These are phyloP conservation scores for Aphelenchoides besseyi DNA, from an alignment of 1,140 invertebrate genomes.

Conservation along the genomic window DNA sequence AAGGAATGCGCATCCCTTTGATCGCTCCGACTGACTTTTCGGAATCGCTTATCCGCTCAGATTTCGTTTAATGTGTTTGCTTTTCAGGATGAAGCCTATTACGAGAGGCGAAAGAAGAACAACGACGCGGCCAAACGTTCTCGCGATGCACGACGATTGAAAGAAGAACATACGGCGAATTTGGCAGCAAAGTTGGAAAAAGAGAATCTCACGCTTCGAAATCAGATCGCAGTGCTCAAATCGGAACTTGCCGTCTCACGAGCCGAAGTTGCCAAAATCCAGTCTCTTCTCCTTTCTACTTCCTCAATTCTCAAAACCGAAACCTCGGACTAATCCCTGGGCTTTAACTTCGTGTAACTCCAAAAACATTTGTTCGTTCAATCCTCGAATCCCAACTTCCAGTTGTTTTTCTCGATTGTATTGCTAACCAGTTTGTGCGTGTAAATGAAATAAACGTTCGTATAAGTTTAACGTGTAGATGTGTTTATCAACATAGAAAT, in stretches of 20 bases:
- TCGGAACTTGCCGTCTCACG: background rate
- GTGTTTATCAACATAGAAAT: too few species aligned
- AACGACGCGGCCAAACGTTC: constrained; percentile 90
- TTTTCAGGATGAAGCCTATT: constrained; percentile 76
- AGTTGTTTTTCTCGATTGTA: background rate
- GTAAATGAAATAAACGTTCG: background rate
- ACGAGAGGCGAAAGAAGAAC: constrained; percentile 81
- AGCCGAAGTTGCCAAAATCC: background rate
- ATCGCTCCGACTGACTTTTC: background rate
- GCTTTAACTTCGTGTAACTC: constrained; percentile 4
- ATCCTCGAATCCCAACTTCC: background rate
- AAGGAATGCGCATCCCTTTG: background rate
- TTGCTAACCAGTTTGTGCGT: background rate
- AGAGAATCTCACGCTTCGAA: constrained; percentile 72
- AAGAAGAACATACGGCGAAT: constrained; percentile 86
- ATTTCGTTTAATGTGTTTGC: background rate
- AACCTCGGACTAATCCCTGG: background rate
- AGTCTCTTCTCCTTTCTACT: background rate
- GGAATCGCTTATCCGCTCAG: background rate
- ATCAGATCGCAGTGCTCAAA: constrained; percentile 68
- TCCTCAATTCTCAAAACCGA: background rate
- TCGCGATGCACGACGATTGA: constrained; percentile 78
- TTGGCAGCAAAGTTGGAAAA: constrained; percentile 78
- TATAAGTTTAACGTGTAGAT: too few species aligned
- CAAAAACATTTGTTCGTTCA: background rate